These are phyloP conservation scores for Halictus ligatus DNA, from an alignment of 2,888 invertebrate species.

Conservation along the genomic window DNA sequence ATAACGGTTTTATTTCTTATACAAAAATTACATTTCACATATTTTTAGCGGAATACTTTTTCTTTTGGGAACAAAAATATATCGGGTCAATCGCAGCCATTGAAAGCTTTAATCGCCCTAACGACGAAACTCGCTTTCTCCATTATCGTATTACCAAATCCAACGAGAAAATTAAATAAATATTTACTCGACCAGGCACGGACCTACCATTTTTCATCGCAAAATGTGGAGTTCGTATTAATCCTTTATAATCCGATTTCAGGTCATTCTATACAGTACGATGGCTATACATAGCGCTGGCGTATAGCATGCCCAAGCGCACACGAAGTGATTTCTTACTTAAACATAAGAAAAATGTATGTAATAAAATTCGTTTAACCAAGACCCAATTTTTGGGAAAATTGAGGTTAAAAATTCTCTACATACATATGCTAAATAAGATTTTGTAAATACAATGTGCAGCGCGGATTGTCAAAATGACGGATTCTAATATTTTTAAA, in stretches of 20 bases:
- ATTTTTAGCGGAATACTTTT: background rate
- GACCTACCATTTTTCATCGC: background rate
- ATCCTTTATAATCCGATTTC: slow-evolving; percentile 3
- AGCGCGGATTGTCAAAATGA: no score
- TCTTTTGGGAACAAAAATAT: background rate
- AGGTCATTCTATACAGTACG: background rate
- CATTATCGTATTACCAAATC: slow-evolving; percentile 3
- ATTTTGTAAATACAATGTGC: no score
- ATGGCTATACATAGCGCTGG: background rate
- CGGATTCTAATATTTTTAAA: no score
- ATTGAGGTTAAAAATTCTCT: no score
- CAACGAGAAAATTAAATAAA: background rate
- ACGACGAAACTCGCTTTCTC: background rate
- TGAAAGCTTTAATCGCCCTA: background rate
- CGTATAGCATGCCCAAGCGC: background rate
- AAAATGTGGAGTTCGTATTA: background rate
- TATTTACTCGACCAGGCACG: background rate
- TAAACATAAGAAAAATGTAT: background rate
- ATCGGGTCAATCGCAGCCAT: background rate
- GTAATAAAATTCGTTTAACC: background rate
- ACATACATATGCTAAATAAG: no score
- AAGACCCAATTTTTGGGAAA: no score
- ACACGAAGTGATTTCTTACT: background rate
- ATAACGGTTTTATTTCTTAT: background rate
- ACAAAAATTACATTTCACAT: background rate